A percentile compares a stretch with the other conserved stretches of the same genome.
These are phyloP conservation scores for Morone saxatilis DNA, from an alignment of 2,113 vertebrate genomes.

Conservation along the genomic window DNA sequence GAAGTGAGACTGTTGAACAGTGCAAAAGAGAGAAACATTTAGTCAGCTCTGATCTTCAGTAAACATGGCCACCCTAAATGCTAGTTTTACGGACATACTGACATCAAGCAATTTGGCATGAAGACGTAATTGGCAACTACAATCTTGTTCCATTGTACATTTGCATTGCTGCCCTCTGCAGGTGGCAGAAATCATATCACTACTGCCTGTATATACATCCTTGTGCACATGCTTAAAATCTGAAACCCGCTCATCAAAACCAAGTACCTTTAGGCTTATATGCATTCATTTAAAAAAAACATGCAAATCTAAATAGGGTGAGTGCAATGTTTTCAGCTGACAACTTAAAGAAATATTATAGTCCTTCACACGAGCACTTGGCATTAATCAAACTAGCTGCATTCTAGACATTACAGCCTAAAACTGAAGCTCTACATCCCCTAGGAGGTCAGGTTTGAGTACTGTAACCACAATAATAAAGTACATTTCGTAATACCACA, in stretches of 20 bases:
- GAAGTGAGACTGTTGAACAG: conserved; percentile 80
- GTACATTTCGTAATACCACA: not conserved
- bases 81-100: not conserved
- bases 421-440: not conserved
- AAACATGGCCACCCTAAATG: not conserved
- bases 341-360: not conserved
- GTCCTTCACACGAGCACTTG: not conserved
- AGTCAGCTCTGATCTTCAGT: not conserved
- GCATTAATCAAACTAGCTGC: conserved; percentile 18
- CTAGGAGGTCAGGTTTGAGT: not conserved
- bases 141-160: not conserved
- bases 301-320: conserved; percentile 5
- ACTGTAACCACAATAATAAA: not conserved
- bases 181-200: not conserved
- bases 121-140: not conserved
- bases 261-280: not conserved
- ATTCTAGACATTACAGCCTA: not conserved
- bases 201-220: not conserved
- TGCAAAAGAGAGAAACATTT: conserved; percentile 8
- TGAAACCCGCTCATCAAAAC: not conserved
- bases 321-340: not conserved
- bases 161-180: not conserved
- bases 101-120: not conserved
- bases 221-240: not conserved
- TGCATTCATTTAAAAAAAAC: not conserved